Evolutionary conservation across 2,888 invertebrate genomes (phyloP), one percentile per base, ranked within the genome.

Genomic region (Andrena praecox): DNA sequence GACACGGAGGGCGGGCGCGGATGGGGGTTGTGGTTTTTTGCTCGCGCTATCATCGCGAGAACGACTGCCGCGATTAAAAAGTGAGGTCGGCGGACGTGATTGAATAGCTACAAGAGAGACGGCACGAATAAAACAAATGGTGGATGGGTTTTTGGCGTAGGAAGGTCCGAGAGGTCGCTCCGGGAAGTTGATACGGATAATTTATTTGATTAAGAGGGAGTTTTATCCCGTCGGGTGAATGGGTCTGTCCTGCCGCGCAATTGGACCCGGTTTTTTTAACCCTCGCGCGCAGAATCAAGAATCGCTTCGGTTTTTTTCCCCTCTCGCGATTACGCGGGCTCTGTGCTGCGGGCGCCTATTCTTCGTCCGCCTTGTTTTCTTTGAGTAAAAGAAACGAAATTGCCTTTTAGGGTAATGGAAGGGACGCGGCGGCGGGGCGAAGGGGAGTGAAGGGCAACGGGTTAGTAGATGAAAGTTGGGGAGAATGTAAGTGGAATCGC

Each of bases 161-260:
- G 66, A 29, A 60, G 35, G n/a, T 29, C n/a, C n/a, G 27, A 35
- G 35, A 7, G 52, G 62, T 69, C 35, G 52, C 63, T 42, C 35
- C 54, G 24, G 29, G 52, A 62, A 62, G 69, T 76, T 69, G 69
- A 76, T 63, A 69, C 59, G 48, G 42, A 54, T 60, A 76, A 76
- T 69, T 63, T 69, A 62, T 76, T 76, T 62, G 69, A 69, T 69
- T 76, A 69, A 69, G 52, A 52, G 56, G 16, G 52, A 16, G 62
- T 7, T 76, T 69, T 62, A 42, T 62, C 27, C 16, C 2, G 12
- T n/a, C 29, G 7, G 10, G 20, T 24, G 56, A 6, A 52, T 20
- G 54, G 20, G 56, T 70, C 67, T 20, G 48, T 64, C 29, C 67
- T 68, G 62, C 62, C 50, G 60, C 42, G 7, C 12, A 59, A 24